Evolutionary conservation across 2,797 vertebrate genomes (phyloP), one percentile per base, ranked within the genome.

Genomic region (Eutrigla gurnardus): DNA sequence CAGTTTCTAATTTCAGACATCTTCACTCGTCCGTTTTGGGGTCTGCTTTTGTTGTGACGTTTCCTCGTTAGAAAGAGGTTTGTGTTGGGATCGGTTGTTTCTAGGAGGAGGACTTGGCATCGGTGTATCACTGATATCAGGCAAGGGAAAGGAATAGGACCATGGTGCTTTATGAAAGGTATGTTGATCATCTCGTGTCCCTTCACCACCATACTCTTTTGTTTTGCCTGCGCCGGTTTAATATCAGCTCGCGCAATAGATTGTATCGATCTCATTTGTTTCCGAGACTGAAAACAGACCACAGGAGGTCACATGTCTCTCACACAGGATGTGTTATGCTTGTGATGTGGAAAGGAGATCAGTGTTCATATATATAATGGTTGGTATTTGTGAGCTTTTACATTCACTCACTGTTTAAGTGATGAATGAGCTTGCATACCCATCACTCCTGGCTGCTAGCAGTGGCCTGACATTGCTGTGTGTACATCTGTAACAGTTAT

Each of bases 81-180:
- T 76, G 73, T 59, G 53, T 77, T 68, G 32, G 69, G 55, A 64
- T 32, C 60, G 15, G 46, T 37, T 67, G 79, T 78, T 76, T 57
- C 64, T 33, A 57, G 67, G 68, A 54, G 70, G 73, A 75, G 47
- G 60, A 57, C 65, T 71, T 58, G 36, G 50, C 54, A 74, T 75
- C 25, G 25, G 25, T 85, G 78, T 62, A 46, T 80, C 78, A 78
- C 75, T 71, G 53, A 59, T 52, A 65, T 80, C 49, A 63, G 66
- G 43, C 39, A 36, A 46, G 25, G 54, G 1, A 58, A 70, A 78
- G 81, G 71, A 82, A 52, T 55, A 73, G 81, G 4, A 90, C 62
- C 88, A 96, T 96, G 96, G 94, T 96, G 74, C 92, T 93, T 70
- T 90, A 94, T 52, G 73, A 88, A 86, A 96, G 96, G 97, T 98